phyloP scores from a whole-genome alignment of 1,140 invertebrate genomes.

The Solenopsis invicta region DNA sequence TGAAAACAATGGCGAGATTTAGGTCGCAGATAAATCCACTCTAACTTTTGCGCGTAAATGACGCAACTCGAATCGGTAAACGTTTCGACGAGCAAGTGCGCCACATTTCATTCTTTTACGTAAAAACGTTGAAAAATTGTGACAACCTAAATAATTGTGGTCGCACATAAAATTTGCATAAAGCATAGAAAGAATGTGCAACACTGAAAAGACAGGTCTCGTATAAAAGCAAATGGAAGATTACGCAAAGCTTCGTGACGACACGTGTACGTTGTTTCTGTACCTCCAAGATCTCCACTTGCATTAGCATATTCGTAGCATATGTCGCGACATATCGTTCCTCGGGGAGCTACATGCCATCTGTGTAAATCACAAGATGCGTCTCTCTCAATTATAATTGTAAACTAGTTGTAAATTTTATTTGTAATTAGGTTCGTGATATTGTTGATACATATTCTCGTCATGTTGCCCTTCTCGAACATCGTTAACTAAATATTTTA shows the following conservation, averaged over 20 bases:
- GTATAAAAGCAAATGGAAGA: conserved; percentile 48
- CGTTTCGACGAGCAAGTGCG: neutral
- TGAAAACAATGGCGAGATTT: conserved; percentile 36
- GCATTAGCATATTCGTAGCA: conserved; percentile 5
- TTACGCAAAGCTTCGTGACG: neutral
- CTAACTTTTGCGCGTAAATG: conserved; percentile 32
- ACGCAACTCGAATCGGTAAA: conserved; percentile 34
- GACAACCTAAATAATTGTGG: neutral
- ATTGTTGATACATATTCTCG: neutral
- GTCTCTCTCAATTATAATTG: neutral
- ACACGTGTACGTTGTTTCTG: conserved; percentile 19
- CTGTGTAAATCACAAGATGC: neutral
- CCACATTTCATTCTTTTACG: neutral
- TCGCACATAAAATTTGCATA: conserved; percentile 23
- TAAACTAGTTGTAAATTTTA: neutral
- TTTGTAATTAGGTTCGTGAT: neutral
- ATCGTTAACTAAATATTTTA: neutral
- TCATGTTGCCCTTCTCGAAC: neutral
- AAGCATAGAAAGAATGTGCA: neutral
- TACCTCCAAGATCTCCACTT: neutral
- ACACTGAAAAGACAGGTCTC: neutral
- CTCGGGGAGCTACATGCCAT: neutral
- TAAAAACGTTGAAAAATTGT: conserved; percentile 34
- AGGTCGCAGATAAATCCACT: conserved; percentile 47
- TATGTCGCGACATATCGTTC: conserved; percentile 16